Percentiles rank a stretch among this genome's conserved stretches.
Evolutionary conservation across 2,113 vertebrate species (phyloP).

Genomic region (Ictalurus furcatus): DNA sequence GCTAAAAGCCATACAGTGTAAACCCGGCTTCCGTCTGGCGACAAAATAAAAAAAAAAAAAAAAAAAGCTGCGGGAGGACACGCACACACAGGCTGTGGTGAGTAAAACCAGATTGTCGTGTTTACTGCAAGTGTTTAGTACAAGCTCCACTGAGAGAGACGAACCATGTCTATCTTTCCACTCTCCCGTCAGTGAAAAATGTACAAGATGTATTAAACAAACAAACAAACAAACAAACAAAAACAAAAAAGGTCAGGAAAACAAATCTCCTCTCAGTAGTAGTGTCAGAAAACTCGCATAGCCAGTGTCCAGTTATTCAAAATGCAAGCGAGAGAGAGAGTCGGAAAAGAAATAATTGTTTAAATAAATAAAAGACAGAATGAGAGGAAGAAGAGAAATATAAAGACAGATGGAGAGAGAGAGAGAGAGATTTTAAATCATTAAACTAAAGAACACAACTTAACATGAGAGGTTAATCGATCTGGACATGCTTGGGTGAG

Average conservation of each 20-base stretch:
- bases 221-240: no score
- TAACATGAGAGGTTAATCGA: conserved; percentile 72
- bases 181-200: not conserved
- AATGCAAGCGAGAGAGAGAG: conserved; percentile 59
- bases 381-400: conserved; percentile 11
- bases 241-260: not conserved
- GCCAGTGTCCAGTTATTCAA: conserved; percentile 61
- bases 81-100: conserved; percentile 20
- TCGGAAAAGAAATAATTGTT: no score
- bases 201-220: not conserved
- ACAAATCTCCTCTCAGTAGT: conserved; percentile 66
- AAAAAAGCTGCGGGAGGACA: conserved; percentile 17
- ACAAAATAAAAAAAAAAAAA: not conserved
- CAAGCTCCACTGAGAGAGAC: conserved; percentile 32
- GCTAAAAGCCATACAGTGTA: not conserved
- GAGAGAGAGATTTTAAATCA: not conserved
- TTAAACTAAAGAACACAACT: conserved; percentile 54
- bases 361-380: conserved; percentile 24
- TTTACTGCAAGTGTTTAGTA: conserved; percentile 20
- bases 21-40: conserved; percentile 41
- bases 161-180: conserved; percentile 18
- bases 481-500: conserved; percentile 76
- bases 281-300: conserved; percentile 53
- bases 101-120: conserved; percentile 45
- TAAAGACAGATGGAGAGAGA: conserved; percentile 5